These are phyloP conservation scores for Intellagama lesueurii DNA, from an alignment of 2,797 vertebrate genomes.

Conservation along the genomic window DNA sequence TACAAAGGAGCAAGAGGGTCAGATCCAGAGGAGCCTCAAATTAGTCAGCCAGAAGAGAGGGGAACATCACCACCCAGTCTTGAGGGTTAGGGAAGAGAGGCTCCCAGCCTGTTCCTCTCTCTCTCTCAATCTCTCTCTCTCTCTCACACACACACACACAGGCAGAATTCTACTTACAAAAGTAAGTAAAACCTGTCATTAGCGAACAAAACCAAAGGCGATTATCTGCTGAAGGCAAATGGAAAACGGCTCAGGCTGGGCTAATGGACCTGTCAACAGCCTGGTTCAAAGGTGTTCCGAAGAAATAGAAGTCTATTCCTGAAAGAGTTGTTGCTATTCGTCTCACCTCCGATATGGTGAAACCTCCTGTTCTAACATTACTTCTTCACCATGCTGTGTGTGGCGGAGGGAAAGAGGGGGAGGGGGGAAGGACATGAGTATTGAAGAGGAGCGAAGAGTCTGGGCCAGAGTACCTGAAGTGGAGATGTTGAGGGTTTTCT, in stretches of 20 bases:
- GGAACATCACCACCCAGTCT: conserved; percentile 46
- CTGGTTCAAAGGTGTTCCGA: neutral
- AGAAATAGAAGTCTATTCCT: neutral
- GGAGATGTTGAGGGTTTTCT: neutral
- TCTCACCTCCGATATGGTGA: neutral
- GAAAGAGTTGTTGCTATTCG: neutral
- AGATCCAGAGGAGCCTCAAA: conserved; percentile 72
- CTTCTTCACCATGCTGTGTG: neutral
- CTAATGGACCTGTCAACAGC: conserved; percentile 69
- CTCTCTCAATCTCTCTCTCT: neutral
- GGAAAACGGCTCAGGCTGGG: conserved; percentile 68
- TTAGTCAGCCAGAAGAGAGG: conserved; percentile 67
- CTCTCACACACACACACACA: conserved; percentile 15
- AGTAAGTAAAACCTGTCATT: conserved; percentile 41
- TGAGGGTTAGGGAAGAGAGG: conserved; percentile 3
- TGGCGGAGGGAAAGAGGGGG: neutral
- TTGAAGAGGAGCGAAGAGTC: neutral
- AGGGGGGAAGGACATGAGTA: neutral
- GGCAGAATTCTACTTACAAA: conserved; percentile 66
- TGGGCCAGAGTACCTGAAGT: neutral
- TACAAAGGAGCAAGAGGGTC: conserved; percentile 62
- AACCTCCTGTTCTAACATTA: neutral
- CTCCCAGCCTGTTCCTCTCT: neutral
- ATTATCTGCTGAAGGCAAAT: conserved; percentile 57
- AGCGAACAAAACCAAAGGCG: conserved; percentile 63